These are phyloP conservation scores for Latrodectus elegans DNA, from an alignment of 2,888 invertebrate species.

Conservation along the genomic window DNA sequence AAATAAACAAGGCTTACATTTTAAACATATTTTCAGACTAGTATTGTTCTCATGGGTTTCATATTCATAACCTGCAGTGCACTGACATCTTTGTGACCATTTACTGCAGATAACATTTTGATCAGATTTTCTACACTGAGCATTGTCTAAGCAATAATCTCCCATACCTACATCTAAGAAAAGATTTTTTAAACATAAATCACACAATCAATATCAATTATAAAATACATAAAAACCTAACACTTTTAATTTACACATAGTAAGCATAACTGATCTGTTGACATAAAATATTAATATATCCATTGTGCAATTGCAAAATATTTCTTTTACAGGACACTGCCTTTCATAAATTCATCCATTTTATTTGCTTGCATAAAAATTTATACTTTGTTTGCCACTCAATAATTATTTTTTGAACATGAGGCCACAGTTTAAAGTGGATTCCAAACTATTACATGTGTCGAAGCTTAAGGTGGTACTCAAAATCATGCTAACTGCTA, in stretches of 20 bases:
- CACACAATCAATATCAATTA: neutral
- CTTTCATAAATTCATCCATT: too few species aligned
- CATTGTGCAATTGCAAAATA: too few species aligned
- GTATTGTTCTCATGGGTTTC: slow-evolving; percentile 34
- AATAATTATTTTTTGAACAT: too few species aligned
- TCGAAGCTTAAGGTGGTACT: too few species aligned
- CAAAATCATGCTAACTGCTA: too few species aligned
- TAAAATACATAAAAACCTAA: neutral
- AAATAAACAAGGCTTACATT: slow-evolving; percentile 28
- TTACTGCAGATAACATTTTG: slow-evolving; percentile 60
- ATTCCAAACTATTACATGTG: too few species aligned
- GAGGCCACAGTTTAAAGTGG: too few species aligned
- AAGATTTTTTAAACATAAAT: neutral
- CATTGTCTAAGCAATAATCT: slow-evolving; percentile 55
- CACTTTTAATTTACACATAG: neutral
- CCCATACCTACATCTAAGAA: slow-evolving; percentile 58
- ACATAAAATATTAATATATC: neutral
- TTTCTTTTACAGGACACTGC: too few species aligned
- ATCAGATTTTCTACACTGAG: slow-evolving; percentile 53
- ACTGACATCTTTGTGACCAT: slow-evolving; percentile 63
- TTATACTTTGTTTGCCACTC: too few species aligned
- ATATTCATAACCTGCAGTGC: slow-evolving; percentile 51
- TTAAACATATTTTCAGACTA: slow-evolving; percentile 54
- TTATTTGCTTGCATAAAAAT: too few species aligned
- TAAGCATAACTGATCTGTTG: neutral